Evolutionary conservation across 2,888 invertebrate species (phyloP).

Genomic region (Ennomos fuscantarius): DNA sequence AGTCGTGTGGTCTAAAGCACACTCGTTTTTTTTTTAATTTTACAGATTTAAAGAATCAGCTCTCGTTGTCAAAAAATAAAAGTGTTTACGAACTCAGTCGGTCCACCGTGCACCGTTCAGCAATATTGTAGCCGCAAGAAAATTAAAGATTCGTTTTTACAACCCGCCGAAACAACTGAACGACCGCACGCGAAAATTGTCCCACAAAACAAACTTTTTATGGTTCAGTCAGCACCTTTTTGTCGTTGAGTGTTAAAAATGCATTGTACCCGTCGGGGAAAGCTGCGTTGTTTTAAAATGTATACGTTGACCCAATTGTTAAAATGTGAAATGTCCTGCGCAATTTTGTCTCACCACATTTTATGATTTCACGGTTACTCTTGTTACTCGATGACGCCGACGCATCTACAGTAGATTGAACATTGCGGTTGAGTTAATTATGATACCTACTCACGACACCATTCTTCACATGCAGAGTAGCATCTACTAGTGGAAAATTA

Average conservation of each 20-base stretch:
- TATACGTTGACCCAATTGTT: slow-evolving; percentile 56
- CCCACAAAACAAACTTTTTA: slow-evolving; percentile 34
- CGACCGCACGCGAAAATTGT: slow-evolving; percentile 24
- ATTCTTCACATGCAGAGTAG: too few species aligned
- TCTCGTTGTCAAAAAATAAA: too few species aligned
- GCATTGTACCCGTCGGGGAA: slow-evolving; percentile 38
- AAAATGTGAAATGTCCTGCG: slow-evolving; percentile 40
- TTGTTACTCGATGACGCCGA: too few species aligned
- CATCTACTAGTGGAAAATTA: too few species aligned
- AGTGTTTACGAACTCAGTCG: slow-evolving; percentile 15
- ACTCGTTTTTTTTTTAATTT: too few species aligned
- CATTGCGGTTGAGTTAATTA: too few species aligned
- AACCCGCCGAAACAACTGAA: slow-evolving; percentile 15
- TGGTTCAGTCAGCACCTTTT: slow-evolving; percentile 36
- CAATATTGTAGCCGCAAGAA: slow-evolving; percentile 20
- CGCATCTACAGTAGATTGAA: too few species aligned
- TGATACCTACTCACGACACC: too few species aligned
- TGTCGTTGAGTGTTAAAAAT: slow-evolving; percentile 46
- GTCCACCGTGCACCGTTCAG: slow-evolving; percentile 1
- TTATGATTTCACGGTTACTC: too few species aligned
- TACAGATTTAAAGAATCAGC: too few species aligned
- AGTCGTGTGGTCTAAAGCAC: too few species aligned
- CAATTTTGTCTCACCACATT: slow-evolving; percentile 23
- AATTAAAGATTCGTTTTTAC: slow-evolving; percentile 30
- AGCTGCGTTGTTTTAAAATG: slow-evolving; percentile 48